Conservation (phyloP, 2,797 vertebrate genomes). For the Enteromius mattozi region DNA sequence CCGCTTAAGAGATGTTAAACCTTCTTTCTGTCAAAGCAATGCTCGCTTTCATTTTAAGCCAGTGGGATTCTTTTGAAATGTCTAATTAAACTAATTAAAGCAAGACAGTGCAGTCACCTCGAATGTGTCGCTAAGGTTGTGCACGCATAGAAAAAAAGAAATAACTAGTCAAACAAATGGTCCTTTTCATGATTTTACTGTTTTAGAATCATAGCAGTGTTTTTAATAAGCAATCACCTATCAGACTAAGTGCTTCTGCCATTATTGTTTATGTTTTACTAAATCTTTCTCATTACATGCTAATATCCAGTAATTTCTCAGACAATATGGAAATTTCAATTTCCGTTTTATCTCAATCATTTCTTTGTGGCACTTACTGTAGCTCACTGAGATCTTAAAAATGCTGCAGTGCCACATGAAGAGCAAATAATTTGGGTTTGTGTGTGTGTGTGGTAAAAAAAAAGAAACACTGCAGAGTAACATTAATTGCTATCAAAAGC, state of each 20-base stretch:
- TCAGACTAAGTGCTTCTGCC: neutral
- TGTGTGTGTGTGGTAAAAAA: too few species aligned
- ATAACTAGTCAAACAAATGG: constrained; percentile 8
- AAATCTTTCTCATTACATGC: neutral
- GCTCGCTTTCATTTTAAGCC: constrained; percentile 19
- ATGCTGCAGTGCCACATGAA: neutral
- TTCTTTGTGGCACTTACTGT: neutral
- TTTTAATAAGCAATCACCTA: neutral
- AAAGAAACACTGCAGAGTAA: neutral
- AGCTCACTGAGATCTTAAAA: constrained; percentile 15
- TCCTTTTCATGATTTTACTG: neutral
- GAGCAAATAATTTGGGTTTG: neutral
- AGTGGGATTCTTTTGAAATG: constrained; percentile 20
- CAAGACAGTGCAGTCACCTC: neutral
- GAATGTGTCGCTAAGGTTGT: neutral
- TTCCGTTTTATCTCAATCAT: neutral
- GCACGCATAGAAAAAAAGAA: neutral
- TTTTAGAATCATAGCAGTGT: neutral
- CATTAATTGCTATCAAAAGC: neutral
- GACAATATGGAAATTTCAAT: neutral
- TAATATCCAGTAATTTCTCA: neutral
- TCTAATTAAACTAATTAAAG: constrained; percentile 26
- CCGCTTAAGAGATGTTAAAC: neutral
- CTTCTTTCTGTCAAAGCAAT: constrained; percentile 18
- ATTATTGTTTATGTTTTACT: neutral